Evolutionary conservation across 1,140 invertebrate genomes (phyloP), one percentile per base, ranked within the genome.

Genomic region (Calephelis nemesis): DNA sequence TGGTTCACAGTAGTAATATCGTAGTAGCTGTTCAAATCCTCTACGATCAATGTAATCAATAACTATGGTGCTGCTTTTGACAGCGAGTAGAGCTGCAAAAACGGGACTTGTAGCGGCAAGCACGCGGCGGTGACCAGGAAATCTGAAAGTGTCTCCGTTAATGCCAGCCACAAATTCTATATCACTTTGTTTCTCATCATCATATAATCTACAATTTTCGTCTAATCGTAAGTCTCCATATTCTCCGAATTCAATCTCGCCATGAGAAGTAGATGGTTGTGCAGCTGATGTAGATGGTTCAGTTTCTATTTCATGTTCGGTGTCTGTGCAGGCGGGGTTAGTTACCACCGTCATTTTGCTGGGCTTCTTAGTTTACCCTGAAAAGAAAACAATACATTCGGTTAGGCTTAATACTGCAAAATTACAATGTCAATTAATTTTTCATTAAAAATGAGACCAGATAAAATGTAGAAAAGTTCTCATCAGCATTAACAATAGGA

Each of bases 11-110:
- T 95, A 94, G 63, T 95, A 86, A 75, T 93, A 95, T 90, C 93
- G 94, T 47, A 96, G 87, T 0, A 96, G 87, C 77, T 95, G 92
- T 77, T 96, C 94, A 75, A 96, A 95, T 8, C 95, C 95, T 67
- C 95, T 83, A 49, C 94, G 94, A 54, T 96, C 94, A 5, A 95
- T 90, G 76, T 95, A 93, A 65, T 93, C 88, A 13, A 95, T 69
- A 65, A 84, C 76, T 74, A 91, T 81, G 72, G 92, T 74, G 81
- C 88, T 92, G 15, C 92, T 85, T 15, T 93, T 93, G 52, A 92
- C 92, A 13, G 81, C 72, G 6, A 91, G 78, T 30, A 91, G 72
- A 7, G 89, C 80, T 0, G 86, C 87, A 70, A 90, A 91, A 0
- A 91, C 86, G 4, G 89, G 89, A 68, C 95, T 94, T 6, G 94